These are phyloP conservation scores for Iguana delicatissima DNA, from an alignment of 2,797 vertebrate genomes.

Conservation along the genomic window DNA sequence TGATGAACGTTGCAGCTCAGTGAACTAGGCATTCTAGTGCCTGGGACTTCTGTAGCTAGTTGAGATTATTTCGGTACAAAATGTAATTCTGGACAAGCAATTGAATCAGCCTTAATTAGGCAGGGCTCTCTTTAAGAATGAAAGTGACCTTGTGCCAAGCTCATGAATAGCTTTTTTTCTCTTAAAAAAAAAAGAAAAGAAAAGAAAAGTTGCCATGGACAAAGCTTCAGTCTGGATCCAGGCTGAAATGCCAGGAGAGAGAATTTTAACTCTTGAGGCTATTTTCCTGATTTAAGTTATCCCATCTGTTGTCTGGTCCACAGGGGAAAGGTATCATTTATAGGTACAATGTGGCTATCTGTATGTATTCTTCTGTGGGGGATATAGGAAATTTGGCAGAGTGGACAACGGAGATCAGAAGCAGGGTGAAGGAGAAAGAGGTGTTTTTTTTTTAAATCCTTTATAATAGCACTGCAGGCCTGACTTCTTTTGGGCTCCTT, in stretches of 20 bases:
- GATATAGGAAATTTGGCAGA: not conserved
- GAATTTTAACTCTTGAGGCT: not conserved
- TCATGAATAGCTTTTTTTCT: not conserved
- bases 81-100: not conserved
- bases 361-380: not conserved
- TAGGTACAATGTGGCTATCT: not conserved
- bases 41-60: not conserved
- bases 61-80: not conserved
- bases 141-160: not conserved
- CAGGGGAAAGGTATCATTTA: not conserved
- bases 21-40: not conserved
- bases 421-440: not conserved
- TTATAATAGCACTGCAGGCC: not conserved
- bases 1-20: not conserved
- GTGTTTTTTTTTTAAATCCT: not conserved
- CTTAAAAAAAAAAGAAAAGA: not conserved
- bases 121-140: not conserved
- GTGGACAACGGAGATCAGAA: not conserved
- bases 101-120: not conserved
- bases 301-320: not conserved
- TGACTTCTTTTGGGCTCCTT: not conserved
- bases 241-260: not conserved
- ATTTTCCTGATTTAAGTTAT: not conserved
- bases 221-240: not conserved
- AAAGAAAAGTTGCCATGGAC: not conserved